These are phyloP conservation scores for Thryonomys swinderianus DNA, from an alignment of 2,113 vertebrate genomes.

Conservation along the genomic window DNA sequence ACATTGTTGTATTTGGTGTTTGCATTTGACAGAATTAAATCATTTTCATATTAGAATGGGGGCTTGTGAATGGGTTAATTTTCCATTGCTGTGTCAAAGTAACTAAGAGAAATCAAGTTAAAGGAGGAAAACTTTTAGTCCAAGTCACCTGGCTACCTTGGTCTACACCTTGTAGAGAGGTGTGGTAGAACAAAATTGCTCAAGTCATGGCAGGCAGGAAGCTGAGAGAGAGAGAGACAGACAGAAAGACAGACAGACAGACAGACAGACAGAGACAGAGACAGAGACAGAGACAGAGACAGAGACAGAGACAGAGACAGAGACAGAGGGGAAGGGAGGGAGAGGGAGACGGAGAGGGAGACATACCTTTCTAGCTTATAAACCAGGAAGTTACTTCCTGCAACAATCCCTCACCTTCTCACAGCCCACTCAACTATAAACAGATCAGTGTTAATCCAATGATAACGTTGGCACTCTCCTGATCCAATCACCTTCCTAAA, in stretches of 20 bases:
- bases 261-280: neutral
- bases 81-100: neutral
- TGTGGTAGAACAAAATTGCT: neutral
- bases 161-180: neutral
- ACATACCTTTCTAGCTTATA: neutral
- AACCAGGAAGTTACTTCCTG: neutral
- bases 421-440: neutral
- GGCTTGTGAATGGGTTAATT: neutral
- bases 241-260: neutral
- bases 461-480: neutral
- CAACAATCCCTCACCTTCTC: neutral
- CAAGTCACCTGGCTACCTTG: neutral
- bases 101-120: neutral
- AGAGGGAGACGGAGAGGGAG: neutral
- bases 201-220: neutral
- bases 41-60: neutral
- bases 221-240: neutral
- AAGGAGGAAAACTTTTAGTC: neutral
- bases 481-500: neutral
- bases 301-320: neutral
- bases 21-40: constrained; percentile 38
- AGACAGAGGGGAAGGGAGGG: neutral
- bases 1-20: neutral
- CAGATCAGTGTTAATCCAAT: neutral
- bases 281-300: neutral